These are phyloP conservation scores for Bubo blakistoni DNA, from an alignment of 2,113 vertebrate genomes.

Conservation along the genomic window DNA sequence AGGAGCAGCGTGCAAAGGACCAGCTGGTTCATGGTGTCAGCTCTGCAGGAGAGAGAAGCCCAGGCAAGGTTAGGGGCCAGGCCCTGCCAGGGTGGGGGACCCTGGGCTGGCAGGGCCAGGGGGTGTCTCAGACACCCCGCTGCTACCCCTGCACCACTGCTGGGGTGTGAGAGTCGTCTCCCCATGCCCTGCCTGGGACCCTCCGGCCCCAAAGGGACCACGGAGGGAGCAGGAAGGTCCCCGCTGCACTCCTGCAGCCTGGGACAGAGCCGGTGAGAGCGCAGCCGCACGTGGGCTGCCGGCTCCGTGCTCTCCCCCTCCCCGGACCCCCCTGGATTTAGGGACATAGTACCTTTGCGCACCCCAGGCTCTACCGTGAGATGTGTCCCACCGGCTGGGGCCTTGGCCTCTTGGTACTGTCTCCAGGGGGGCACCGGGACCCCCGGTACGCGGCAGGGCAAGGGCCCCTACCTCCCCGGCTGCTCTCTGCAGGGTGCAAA, in stretches of 20 bases:
- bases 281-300: not conserved
- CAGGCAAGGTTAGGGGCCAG: not conserved
- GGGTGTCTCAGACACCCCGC: not conserved
- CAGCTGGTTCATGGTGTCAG: conserved; percentile 42
- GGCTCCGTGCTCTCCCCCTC: not conserved
- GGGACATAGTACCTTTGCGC: not conserved
- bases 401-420: not conserved
- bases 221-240: not conserved
- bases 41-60: not conserved
- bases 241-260: accelerated
- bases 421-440: accelerated
- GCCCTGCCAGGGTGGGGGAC: not conserved
- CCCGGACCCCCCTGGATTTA: not conserved
- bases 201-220: not conserved
- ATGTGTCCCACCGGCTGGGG: accelerated
- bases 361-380: not conserved
- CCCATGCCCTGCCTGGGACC: not conserved
- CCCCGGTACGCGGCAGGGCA: accelerated
- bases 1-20: conserved; percentile 55
- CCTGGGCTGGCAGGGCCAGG: not conserved
- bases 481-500: conserved; percentile 6
- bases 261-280: not conserved
- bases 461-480: not conserved
- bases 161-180: not conserved
- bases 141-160: not conserved